A percentile compares a stretch with the other conserved stretches of the same genome.
These are phyloP conservation scores for Salvelinus fontinalis DNA, from an alignment of 2,113 vertebrate genomes.

Conservation along the genomic window DNA sequence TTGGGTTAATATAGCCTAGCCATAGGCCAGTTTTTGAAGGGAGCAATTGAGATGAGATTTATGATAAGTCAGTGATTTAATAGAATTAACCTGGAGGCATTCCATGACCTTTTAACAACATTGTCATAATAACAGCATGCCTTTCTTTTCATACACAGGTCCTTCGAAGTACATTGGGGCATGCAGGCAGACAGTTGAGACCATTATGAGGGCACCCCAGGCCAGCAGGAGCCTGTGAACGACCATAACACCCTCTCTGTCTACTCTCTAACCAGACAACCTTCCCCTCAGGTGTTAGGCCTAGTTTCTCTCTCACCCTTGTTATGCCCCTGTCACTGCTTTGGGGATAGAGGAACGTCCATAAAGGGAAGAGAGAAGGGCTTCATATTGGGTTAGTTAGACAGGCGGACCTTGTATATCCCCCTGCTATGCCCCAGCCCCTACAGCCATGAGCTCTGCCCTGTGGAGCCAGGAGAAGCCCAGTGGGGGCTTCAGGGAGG, in stretches of 20 bases:
- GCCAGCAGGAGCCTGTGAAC: slow-evolving; percentile 23
- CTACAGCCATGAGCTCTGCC: slow-evolving; percentile 88
- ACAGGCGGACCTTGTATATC: neutral
- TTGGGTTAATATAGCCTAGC: neutral
- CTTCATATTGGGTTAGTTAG: too few species aligned
- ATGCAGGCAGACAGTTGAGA: slow-evolving; percentile 27
- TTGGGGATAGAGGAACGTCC: too few species aligned
- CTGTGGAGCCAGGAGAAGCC: slow-evolving; percentile 97
- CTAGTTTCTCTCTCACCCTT: too few species aligned
- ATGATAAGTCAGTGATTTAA: neutral
- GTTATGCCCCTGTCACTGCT: too few species aligned
- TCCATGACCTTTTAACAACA: neutral
- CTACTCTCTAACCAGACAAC: neutral
- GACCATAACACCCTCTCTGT: neutral
- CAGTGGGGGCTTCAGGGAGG: slow-evolving; percentile 88
- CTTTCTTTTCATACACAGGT: slow-evolving; percentile 9
- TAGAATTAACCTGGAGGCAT: neutral
- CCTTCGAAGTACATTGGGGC: neutral
- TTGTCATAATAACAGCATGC: neutral
- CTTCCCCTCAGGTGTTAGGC: neutral
- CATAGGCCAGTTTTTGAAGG: neutral
- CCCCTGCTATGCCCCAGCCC: slow-evolving; percentile 20
- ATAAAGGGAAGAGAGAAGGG: too few species aligned
- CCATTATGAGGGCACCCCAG: slow-evolving; percentile 27
- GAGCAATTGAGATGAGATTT: neutral